Percentiles rank a stretch among this genome's conserved stretches.
Conservation (phyloP, 2,888 invertebrate genomes). For the Drosophila fulvimacula region DNA sequence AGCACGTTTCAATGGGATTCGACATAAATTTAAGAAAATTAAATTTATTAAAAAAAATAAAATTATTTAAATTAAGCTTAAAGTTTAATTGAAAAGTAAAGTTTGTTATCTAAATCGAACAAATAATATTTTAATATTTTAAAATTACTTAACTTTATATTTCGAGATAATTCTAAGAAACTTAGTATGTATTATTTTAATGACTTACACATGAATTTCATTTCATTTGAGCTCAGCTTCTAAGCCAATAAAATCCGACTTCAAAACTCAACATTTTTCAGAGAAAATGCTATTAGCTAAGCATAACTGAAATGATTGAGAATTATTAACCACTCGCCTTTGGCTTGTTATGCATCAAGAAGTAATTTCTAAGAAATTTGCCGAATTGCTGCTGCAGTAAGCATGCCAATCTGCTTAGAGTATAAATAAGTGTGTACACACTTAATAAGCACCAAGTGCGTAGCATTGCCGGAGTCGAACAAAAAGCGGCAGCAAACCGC, state of each 20-base stretch:
- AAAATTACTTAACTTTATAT: too few relatives aligned
- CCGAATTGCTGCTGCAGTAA: background rate
- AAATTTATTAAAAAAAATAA: too few relatives aligned
- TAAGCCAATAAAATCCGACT: background rate
- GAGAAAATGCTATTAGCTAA: background rate
- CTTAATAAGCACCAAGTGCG: slow-evolving; percentile 30
- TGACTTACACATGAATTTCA: too few relatives aligned
- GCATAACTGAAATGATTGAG: background rate
- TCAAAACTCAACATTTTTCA: background rate
- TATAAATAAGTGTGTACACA: slow-evolving; percentile 8
- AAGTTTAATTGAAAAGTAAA: too few relatives aligned
- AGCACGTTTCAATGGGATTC: background rate
- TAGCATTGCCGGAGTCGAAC: slow-evolving; percentile 27
- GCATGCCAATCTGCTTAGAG: slow-evolving; percentile 1
- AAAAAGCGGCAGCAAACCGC: slow-evolving; percentile 37
- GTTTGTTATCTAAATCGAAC: too few relatives aligned
- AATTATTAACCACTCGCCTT: background rate
- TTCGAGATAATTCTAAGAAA: too few relatives aligned
- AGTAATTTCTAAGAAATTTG: background rate
- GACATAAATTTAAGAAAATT: background rate
- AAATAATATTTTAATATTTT: too few relatives aligned
- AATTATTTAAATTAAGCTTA: too few relatives aligned
- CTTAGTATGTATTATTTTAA: too few relatives aligned
- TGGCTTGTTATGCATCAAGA: too few relatives aligned
- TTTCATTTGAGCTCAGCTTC: too few relatives aligned